These are phyloP conservation scores for Seriola dumerili DNA, from an alignment of 2,113 vertebrate genomes.

Conservation along the genomic window DNA sequence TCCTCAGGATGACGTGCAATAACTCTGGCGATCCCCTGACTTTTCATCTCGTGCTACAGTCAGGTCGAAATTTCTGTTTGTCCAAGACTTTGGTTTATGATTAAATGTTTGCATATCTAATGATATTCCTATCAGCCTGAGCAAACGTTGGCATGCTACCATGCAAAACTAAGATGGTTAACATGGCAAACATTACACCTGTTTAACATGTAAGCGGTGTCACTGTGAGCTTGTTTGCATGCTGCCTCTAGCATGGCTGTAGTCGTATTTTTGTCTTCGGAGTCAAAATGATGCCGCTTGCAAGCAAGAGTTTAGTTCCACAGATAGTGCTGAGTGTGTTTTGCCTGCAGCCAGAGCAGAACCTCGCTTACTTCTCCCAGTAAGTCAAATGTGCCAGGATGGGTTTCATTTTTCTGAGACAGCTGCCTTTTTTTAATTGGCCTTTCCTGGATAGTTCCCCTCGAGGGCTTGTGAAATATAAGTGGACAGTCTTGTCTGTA, in stretches of 20 bases:
- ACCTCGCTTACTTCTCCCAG: neutral
- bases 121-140: neutral
- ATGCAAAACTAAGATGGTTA: neutral
- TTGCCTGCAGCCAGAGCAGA: slow-evolving; percentile 5
- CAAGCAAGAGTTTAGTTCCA: neutral
- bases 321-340: neutral
- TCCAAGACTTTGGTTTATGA: neutral
- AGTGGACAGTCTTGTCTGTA: neutral
- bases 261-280: neutral
- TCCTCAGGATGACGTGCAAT: neutral
- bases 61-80: neutral
- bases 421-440: neutral
- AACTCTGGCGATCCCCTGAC: neutral
- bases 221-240: neutral
- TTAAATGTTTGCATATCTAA: neutral
- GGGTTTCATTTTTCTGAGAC: neutral
- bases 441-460: neutral
- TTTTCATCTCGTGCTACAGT: neutral
- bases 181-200: neutral
- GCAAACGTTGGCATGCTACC: too few species aligned
- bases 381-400: neutral
- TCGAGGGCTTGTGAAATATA: neutral
- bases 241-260: neutral
- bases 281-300: neutral
- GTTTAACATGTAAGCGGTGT: neutral